phyloP scores from a whole-genome alignment of 2,888 invertebrate species.

The Saturnia pavonia region DNA sequence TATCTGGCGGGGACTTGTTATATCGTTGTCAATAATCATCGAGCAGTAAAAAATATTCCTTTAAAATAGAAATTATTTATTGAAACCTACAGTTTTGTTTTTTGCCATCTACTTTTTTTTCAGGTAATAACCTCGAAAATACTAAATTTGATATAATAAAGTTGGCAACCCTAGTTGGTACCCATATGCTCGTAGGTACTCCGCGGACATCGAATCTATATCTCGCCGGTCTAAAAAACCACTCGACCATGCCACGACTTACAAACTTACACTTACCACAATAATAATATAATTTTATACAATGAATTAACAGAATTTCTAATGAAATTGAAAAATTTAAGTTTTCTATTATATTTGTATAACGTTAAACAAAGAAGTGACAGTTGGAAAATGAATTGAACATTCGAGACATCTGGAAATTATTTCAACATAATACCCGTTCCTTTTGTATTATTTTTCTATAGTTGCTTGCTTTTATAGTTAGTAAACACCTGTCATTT shows the following conservation, averaged over 20 bases:
- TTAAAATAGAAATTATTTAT: too few relatives aligned
- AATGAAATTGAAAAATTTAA: background rate
- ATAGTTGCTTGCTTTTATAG: conserved; percentile 14
- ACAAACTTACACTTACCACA: background rate
- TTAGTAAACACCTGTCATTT: conserved; percentile 18
- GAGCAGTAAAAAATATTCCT: too few relatives aligned
- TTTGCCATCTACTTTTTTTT: too few relatives aligned
- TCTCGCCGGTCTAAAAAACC: too few relatives aligned
- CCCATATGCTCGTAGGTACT: too few relatives aligned
- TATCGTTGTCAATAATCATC: too few relatives aligned
- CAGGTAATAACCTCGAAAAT: too few relatives aligned
- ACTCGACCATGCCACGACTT: background rate
- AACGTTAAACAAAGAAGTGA: background rate
- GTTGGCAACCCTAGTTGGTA: too few relatives aligned
- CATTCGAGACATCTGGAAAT: background rate
- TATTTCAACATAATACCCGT: conserved; percentile 8
- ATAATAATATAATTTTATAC: background rate
- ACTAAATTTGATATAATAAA: too few relatives aligned
- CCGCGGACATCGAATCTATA: too few relatives aligned
- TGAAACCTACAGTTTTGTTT: too few relatives aligned
- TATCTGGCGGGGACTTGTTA: too few relatives aligned
- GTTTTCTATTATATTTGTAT: background rate
- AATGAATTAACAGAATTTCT: background rate
- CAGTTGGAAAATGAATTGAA: background rate
- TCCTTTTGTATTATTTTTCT: conserved; percentile 7